Conservation (phyloP, 53 echinoderm and acorn worm genomes). For the Patiria pectinifera region DNA sequence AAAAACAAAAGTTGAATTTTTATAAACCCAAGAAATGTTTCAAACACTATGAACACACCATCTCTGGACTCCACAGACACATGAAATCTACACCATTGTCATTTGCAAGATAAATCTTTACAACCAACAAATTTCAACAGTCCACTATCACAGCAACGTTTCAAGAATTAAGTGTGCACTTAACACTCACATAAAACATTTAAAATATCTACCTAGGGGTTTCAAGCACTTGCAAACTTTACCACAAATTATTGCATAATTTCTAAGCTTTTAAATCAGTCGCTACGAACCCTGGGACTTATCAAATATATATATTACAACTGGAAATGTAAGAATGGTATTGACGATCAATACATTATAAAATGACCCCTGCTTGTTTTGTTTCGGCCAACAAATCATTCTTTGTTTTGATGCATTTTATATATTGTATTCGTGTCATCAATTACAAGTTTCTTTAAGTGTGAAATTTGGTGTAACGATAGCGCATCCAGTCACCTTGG, state of each 20-base stretch:
- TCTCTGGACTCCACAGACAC: neutral
- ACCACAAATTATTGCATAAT: slow-evolving; percentile 9
- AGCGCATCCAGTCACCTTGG: neutral
- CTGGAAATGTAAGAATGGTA: neutral
- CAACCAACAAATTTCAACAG: neutral
- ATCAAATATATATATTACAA: slow-evolving; percentile 13
- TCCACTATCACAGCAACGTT: no score
- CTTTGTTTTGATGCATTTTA: no score
- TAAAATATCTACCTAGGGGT: neutral
- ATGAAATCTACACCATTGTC: neutral
- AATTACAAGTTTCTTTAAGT: no score
- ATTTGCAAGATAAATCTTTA: neutral
- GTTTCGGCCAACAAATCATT: no score
- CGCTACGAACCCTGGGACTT: neutral
- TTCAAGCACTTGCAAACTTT: neutral
- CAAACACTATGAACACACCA: neutral
- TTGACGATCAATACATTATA: neutral
- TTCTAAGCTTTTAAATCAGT: neutral
- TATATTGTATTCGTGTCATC: no score
- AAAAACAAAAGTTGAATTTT: no score
- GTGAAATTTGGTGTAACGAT: no score
- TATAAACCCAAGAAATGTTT: no score
- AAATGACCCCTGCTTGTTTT: neutral
- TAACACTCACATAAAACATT: neutral
- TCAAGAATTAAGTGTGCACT: neutral